Evolutionary conservation across 2,113 vertebrate genomes (phyloP), one percentile per base, ranked within the genome.

Genomic region (Cygnus atratus): DNA sequence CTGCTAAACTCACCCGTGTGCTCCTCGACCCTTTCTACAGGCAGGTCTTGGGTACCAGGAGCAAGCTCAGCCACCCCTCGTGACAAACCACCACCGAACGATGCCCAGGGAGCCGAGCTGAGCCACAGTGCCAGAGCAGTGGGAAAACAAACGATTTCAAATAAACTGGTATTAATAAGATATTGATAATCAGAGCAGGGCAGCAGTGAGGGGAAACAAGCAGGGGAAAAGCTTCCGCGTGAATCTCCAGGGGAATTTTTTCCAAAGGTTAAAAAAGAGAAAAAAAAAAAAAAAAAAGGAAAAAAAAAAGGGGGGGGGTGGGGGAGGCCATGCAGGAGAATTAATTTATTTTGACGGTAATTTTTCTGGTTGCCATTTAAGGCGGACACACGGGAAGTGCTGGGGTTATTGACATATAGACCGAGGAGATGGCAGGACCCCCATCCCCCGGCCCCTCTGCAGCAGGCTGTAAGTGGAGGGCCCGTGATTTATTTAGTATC

Each of bases 401-500:
- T 72, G 84, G 78, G 68, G 86, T 84, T 91, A 93, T 95, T 8
- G 70, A 96, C 58, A 9, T 19, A 31, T 1, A 58, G 92, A 81
- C 7, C 2, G 4, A 72, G 80, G 92, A 75, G 88, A 41, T 26
- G 86, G 88, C 92, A 91, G 96, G 73, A 94, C 93, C 95, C 92
- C 74, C 80, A 93, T 57, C 83, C 90, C 91, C 88, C 90, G 87
- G 88, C 66, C 93, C 88, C 86, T 92, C 93, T 52, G 79, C 93
- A 84, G 87, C 77, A 15, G 81, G 50, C 92, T 74, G 48, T 63
- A 52, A 94, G 85, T 44, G 90, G 83, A 89, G 89, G 87, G 73
- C 61, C 86, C 0, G 86, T 96, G 96, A 96, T 97, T 97, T 97
- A 96, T 96, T 96, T 76, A 55, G 88, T 93, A 89, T 92, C 96